Percentiles rank a stretch among this genome's conserved stretches.
Conservation (phyloP, 2,888 invertebrate genomes). For the Coremacera marginata region DNA sequence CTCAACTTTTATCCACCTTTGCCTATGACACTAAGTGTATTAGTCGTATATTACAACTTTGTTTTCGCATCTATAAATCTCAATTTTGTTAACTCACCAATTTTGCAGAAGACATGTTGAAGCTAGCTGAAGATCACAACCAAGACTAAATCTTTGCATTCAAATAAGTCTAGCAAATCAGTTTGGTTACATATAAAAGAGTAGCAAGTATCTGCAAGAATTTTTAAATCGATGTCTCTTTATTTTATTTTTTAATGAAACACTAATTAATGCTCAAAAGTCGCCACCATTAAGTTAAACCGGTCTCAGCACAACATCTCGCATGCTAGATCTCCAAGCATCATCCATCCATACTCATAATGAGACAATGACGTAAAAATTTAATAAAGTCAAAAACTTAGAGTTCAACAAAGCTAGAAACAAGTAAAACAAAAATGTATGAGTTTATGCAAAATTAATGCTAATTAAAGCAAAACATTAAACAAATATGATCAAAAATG, state of each 20-base stretch:
- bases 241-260: conserved; percentile 3
- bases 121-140: conserved; percentile 58
- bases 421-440: too few species aligned
- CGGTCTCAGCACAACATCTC: conserved; percentile 37
- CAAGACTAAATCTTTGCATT: conserved; percentile 56
- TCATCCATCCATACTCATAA: conserved; percentile 39
- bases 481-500: too few species aligned
- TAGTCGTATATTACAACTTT: too few species aligned
- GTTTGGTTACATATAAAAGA: conserved; percentile 37
- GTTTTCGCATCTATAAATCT: too few species aligned
- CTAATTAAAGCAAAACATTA: too few species aligned
- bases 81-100: conserved; percentile 54
- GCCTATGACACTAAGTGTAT: too few species aligned
- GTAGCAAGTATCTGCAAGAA: conserved; percentile 36
- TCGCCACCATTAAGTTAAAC: conserved; percentile 43
- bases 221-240: conserved; percentile 28
- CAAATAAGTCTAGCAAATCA: conserved; percentile 45
- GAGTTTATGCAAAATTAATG: too few species aligned
- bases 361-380: neutral
- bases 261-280: conserved; percentile 24
- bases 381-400: too few species aligned
- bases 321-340: neutral
- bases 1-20: too few species aligned
- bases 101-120: conserved; percentile 60
- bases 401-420: too few species aligned